Percentiles rank a stretch among this genome's conserved stretches.
Conservation (phyloP, 2,113 vertebrate genomes). For the Ophthalmotilapia sp. region DNA sequence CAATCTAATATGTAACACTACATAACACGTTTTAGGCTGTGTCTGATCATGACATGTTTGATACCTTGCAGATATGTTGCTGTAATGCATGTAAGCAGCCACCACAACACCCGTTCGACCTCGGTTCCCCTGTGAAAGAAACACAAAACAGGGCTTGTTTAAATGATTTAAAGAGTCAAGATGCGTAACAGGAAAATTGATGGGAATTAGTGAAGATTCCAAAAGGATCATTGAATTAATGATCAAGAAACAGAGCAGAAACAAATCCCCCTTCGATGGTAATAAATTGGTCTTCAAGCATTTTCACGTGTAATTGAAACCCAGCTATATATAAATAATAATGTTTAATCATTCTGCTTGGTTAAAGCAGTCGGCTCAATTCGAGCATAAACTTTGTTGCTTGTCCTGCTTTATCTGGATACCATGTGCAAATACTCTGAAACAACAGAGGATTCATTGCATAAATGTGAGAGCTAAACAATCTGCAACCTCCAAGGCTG, state of each 20-base stretch:
- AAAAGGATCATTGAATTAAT: not conserved
- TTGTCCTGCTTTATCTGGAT: not conserved
- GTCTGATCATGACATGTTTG: not conserved
- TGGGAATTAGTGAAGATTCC: not conserved
- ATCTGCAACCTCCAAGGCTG: not conserved
- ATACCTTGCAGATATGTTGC: conserved; percentile 97
- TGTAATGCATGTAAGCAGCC: conserved; percentile 97
- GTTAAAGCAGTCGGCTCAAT: not conserved
- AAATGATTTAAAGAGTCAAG: not conserved
- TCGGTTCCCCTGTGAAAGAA: conserved; percentile 79
- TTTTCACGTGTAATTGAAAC: not conserved
- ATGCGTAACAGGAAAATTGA: not conserved
- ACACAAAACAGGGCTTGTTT: not conserved
- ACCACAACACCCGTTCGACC: conserved; percentile 90
- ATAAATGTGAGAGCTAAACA: not conserved
- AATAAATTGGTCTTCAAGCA: not conserved
- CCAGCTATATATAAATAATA: not conserved
- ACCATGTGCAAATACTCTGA: not conserved
- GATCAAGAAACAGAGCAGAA: not conserved
- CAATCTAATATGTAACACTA: too few species aligned
- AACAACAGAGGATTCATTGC: not conserved
- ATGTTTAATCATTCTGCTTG: not conserved
- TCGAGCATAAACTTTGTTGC: not conserved
- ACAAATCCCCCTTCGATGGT: not conserved
- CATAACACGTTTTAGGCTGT: not conserved